phyloP scores from a whole-genome alignment of 2,113 vertebrate genomes.

The Solea solea region DNA sequence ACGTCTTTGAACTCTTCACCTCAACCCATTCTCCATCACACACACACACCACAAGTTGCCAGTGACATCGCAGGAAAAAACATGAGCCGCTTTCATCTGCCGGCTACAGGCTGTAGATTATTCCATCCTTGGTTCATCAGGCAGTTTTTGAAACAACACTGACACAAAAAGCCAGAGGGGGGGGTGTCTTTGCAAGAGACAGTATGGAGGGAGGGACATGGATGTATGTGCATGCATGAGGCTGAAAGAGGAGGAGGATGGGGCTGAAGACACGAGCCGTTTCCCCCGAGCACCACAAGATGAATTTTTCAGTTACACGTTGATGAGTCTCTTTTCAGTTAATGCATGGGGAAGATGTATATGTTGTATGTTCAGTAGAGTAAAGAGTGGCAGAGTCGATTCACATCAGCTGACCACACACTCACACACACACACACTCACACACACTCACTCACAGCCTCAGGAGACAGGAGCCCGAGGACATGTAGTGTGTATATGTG shows the following conservation, averaged over 20 bases:
- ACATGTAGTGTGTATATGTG: not conserved
- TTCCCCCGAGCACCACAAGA: constrained; percentile 19
- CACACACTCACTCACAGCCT: not conserved
- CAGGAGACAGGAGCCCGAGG: constrained; percentile 5
- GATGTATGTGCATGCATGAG: constrained; percentile 1
- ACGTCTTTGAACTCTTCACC: constrained; percentile 6
- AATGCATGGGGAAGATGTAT: constrained; percentile 5
- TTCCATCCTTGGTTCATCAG: constrained; percentile 31
- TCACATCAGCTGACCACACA: not conserved
- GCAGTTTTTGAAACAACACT: constrained; percentile 37
- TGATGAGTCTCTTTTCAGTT: constrained; percentile 11
- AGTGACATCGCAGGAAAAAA: constrained; percentile 1
- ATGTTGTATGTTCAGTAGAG: constrained; percentile 36
- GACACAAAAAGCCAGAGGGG: constrained; percentile 55
- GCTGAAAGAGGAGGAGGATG: not conserved
- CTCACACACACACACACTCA: not conserved
- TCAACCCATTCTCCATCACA: not conserved
- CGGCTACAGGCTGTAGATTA: constrained; percentile 29
- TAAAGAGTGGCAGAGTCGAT: too few relatives aligned
- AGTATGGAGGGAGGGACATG: constrained; percentile 15
- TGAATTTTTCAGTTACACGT: constrained; percentile 23
- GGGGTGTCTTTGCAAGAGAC: constrained; percentile 35
- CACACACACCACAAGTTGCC: not conserved
- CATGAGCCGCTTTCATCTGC: constrained; percentile 32
- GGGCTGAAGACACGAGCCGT: not conserved